Evolutionary conservation across 2,797 vertebrate genomes (phyloP), one percentile per base, ranked within the genome.

Genomic region (Trachops cirrhosus): DNA sequence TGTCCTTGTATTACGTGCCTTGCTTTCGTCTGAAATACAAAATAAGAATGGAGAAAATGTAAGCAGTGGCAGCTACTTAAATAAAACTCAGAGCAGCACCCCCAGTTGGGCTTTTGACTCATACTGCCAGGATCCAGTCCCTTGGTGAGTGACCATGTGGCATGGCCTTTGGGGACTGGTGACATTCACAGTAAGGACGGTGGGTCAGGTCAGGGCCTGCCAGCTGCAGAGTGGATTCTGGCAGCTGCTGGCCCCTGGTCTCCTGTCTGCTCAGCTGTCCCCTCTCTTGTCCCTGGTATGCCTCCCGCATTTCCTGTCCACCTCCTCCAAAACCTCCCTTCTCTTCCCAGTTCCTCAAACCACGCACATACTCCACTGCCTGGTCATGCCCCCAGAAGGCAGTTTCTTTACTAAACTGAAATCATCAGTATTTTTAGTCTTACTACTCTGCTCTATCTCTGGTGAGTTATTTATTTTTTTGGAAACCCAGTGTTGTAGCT

Each of bases 21-120:
- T 62, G 54, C 19, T 89, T 88, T 96, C 57, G 19, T 62, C 52
- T 82, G 74, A 73, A 68, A 24, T 87, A 41, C 29, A 37, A 95
- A 92, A 9, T 48, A 88, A 52, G 73, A 85, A 67, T 82, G n/a
- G 80, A 50, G 29, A 34, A 52, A 37, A 57, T 48, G 9, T 4
- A 77, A 70, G 34, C 37, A 37, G 2, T 46, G 21, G 3, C 21
- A 22, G 15, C 19, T 24, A 44, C 64, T 64, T 70, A 15, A 70
- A 16, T 54, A 44, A 64, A 70, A 67, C 22, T 22, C n/a, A 2
- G 0, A 41, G n/a, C 2, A 24, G 44, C 41, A 6, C 2, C 4
- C 86, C 46, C 32, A 1, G 39, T 3, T 54, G 80, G 37, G 34
- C 34, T 77, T 70, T 18, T 24, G 71, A 78, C 9, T 24, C 1